Evolutionary conservation across 53 echinoderm and acorn worm species (phyloP), one percentile per base, ranked within the genome.

Genomic region (Holothuria leucospilota): DNA sequence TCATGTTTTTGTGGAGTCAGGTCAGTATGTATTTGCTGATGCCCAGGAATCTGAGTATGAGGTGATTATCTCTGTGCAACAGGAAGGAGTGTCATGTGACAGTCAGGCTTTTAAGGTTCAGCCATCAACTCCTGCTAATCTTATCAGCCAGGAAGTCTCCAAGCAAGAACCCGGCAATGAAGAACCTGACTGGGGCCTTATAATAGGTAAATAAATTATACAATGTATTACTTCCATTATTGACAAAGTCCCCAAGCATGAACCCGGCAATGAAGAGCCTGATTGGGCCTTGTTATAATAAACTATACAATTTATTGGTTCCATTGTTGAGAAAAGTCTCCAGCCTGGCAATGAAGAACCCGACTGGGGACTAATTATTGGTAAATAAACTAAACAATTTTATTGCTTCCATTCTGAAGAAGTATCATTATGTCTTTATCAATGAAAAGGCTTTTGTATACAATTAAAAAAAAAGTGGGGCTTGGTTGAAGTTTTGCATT

Each of bases 111-210:
- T 90, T 7, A 86, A 51, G 38, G 87, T 97, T 1, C 92, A 88
- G 81, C 98, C 98, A 2, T 95, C 98, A 1, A 78, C 86, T 0
- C 71, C 88, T 1, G 58, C 85, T 29, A 95, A 97, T 64, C 92
- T 97, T 20, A 88, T 90, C 6, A 61, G 59, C 28, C 92, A 90
- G 65, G 86, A 92, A 30, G 87, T 97, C 24, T 84, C 90, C 69
- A 97, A 97, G 53, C 88, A 80, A 24, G 92, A 93, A 18, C 90
- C 93, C 0, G 49, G 73, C 59, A 97, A 97, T 58, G 95, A 97
- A 85, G 98, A 92, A 69, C 98, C 98, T 6, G 98, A 97, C 77
- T 97, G 98, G 98, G 98, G 95, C 23, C 90, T 97, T 20, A 97
- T 97, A 25, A 97, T 97, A 11, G 98, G 98, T 97, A 68, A 93